Base-by-base conservation (phyloP, 1,140 invertebrate species). In the Drosophila miranda region DNA sequence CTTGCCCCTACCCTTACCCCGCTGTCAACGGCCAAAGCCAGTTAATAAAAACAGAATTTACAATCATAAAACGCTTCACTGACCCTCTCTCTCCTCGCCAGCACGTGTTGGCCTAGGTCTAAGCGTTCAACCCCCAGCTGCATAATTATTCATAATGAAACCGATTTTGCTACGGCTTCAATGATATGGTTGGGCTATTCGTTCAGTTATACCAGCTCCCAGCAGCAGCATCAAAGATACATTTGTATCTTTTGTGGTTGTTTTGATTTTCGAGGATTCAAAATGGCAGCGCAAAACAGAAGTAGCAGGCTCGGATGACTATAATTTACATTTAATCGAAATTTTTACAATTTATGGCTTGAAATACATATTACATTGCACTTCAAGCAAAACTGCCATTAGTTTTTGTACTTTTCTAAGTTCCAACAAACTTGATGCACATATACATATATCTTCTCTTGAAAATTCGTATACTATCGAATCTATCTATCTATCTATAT, bases 1-100 rank as follows among this genome's bases (percentile, higher is more conserved):
- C 81, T 74, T 56, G 68, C 73, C 81, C 77, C 72, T 69, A 58
- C 71, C 44, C 46, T 59, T 43, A 63, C 30, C 44, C 63, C 46
- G 77, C 57, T 78, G 72, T 78, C 64, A 68, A 30, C 64, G 52
- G 23, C 30, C 43, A 67, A 67, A 81, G 59, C 61, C 75, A 82
- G 78, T 81, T 68, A 82, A 81, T 81, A 56, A 81, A 82, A 82
- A 69, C 63, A 66, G 62, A 62, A 87, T 84, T 86, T 74, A 68
- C 66, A 84, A 86, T 77, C 62, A 76, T 64, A 73, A 76, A 80
- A 82, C 70, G 62, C 43, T 84, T 63, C 54, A 66, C 14, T 51
- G 44, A 52, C 56, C 58, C 42, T 30, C 46, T 58, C 38, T 64
- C 63, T 44, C 21, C 56, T 7, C 34, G 6, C 34, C 34, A 53